These are phyloP conservation scores for Dendrolimus pini DNA, from an alignment of 2,888 invertebrate genomes.

Conservation along the genomic window DNA sequence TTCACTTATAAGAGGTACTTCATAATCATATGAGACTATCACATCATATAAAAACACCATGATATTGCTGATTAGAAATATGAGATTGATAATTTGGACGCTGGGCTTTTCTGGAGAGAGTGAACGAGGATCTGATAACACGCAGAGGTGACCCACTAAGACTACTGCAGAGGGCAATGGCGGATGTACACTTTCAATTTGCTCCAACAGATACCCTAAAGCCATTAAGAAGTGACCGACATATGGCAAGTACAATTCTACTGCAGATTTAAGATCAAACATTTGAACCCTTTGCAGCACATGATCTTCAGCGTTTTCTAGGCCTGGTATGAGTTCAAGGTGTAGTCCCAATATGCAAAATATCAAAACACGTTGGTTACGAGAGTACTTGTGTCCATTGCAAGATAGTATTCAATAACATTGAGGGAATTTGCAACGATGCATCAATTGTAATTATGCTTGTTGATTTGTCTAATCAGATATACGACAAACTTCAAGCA, in stretches of 20 bases:
- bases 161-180: conserved; percentile 56
- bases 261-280: conserved; percentile 22
- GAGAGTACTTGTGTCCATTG: too few relatives aligned
- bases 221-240: conserved; percentile 53
- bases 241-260: conserved; percentile 40
- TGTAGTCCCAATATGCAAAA: conserved; percentile 20
- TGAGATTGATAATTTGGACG: conserved; percentile 37
- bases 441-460: conserved; percentile 14
- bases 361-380: conserved; percentile 11
- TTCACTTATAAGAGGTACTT: conserved; percentile 14
- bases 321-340: conserved; percentile 23
- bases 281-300: conserved; percentile 19
- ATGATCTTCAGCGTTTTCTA: conserved; percentile 6
- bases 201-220: conserved; percentile 54
- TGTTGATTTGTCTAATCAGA: conserved; percentile 20
- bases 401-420: conserved; percentile 25
- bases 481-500: conserved; percentile 28
- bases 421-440: conserved; percentile 23
- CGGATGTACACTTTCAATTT: conserved; percentile 33
- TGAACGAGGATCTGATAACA: conserved; percentile 39
- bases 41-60: conserved; percentile 49
- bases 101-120: conserved; percentile 32
- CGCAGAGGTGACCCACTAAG: conserved; percentile 48
- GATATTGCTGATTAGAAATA: conserved; percentile 46
- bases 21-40: conserved; percentile 16